Conservation (phyloP, 2,113 vertebrate genomes). For the Antennarius striatus region DNA sequence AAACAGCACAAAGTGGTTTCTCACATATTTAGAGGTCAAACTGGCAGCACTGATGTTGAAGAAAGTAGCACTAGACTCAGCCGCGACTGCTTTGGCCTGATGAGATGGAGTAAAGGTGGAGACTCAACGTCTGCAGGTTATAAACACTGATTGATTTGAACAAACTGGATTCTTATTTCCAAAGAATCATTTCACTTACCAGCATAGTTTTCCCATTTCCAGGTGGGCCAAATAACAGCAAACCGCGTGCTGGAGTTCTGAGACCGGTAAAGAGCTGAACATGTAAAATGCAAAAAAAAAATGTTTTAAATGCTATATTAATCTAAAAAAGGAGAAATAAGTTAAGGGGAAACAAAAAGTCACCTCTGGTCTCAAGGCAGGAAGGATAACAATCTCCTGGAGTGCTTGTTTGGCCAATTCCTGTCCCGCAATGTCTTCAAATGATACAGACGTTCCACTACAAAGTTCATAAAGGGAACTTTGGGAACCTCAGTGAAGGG, state of each 20-base stretch:
- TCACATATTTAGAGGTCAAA: conserved; percentile 98
- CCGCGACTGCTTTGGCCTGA: conserved; percentile 98
- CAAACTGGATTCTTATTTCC: not conserved
- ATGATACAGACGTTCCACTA: conserved; percentile 88
- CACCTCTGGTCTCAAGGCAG: conserved; percentile 95
- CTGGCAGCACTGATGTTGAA: conserved; percentile 98
- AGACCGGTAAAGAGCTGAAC: conserved; percentile 93
- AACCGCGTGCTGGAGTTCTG: conserved; percentile 91
- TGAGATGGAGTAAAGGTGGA: conserved; percentile 22
- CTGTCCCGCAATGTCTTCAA: conserved; percentile 94
- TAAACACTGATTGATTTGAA: conserved; percentile 3
- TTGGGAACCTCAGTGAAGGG: not conserved
- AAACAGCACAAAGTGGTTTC: conserved; percentile 47
- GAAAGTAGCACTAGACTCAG: conserved; percentile 95
- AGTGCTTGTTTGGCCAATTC: conserved; percentile 95
- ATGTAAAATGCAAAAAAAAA: not conserved
- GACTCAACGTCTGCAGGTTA: not conserved
- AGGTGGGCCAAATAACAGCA: conserved; percentile 95
- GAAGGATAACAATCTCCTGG: conserved; percentile 99
- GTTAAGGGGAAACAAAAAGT: not conserved
- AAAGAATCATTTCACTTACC: conserved; percentile 70
- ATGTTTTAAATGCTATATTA: no score
- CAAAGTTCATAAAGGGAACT: conserved; percentile 33
- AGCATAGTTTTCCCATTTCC: conserved; percentile 99
- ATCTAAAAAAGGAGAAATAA: no score